These are phyloP conservation scores for Heliconius himera DNA, from an alignment of 1,140 invertebrate genomes.

Conservation along the genomic window DNA sequence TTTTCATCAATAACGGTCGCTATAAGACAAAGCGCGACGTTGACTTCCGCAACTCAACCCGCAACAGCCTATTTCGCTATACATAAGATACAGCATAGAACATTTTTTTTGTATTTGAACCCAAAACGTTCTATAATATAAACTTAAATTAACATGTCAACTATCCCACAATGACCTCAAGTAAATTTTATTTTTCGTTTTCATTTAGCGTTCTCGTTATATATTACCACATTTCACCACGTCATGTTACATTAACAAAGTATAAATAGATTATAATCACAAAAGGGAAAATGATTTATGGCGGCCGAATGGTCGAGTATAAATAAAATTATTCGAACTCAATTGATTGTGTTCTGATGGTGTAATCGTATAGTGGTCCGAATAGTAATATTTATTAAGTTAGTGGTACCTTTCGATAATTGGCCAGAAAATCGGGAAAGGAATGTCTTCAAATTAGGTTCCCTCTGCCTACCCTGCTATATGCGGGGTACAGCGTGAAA, in stretches of 20 bases:
- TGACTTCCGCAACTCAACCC: no score
- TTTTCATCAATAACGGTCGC: no score
- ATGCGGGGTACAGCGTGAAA: no score
- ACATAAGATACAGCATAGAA: no score
- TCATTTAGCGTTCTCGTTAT: not conserved
- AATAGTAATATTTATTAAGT: not conserved
- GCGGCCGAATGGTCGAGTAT: not conserved
- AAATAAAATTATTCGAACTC: not conserved
- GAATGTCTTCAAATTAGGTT: no score
- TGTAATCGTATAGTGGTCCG: not conserved
- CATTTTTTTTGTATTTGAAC: no score
- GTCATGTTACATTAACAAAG: conserved; percentile 8
- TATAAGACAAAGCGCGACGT: no score
- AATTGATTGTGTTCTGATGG: not conserved
- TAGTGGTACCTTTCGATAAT: not conserved
- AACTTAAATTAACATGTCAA: no score
- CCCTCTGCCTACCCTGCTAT: no score
- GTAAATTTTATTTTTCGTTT: not conserved
- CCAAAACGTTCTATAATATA: no score
- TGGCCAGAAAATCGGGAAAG: no score
- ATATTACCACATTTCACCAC: not conserved
- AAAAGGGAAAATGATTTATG: not conserved
- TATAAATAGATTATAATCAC: conserved; percentile 4
- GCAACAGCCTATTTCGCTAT: no score
- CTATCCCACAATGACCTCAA: not conserved